Evolutionary conservation across 2,113 vertebrate genomes (phyloP).

Genomic region (Diadophis punctatus): DNA sequence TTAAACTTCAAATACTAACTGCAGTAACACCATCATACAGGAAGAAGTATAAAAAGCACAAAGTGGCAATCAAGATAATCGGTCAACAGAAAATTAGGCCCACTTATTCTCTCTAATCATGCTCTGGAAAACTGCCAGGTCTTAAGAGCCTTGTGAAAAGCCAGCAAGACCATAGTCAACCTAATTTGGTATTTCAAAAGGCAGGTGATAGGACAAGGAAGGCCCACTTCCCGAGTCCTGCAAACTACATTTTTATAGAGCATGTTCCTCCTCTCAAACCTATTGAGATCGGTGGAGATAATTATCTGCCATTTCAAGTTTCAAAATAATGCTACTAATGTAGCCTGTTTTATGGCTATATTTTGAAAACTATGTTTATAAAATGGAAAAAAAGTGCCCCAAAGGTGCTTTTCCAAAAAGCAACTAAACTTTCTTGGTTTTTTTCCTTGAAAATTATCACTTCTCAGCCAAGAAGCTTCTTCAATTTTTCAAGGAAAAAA

Average conservation of each 20-base stretch:
- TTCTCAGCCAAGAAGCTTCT: not conserved
- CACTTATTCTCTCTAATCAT: not conserved
- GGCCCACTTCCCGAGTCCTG: not conserved
- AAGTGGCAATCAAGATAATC: not conserved
- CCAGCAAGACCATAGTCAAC: not conserved
- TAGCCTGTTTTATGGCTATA: not conserved
- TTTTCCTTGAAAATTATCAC: not conserved
- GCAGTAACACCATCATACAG: not conserved
- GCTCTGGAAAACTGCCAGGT: not conserved
- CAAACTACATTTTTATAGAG: not conserved
- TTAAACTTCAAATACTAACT: not conserved
- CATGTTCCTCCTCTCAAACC: not conserved
- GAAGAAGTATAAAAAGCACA: not conserved
- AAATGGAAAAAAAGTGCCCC: not conserved
- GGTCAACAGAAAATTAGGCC: not conserved
- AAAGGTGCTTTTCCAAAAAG: not conserved
- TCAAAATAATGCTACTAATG: not conserved
- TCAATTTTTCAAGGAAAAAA: not conserved
- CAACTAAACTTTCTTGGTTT: not conserved
- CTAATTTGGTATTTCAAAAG: not conserved
- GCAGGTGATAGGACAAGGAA: not conserved
- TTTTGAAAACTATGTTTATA: not conserved
- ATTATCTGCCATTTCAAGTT: not conserved
- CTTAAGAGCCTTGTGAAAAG: not conserved
- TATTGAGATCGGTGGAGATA: not conserved